A percentile compares a stretch with the other conserved stretches of the same genome.
phyloP scores from a whole-genome alignment of 2,113 vertebrate species.

The Larimichthys polyactis region DNA sequence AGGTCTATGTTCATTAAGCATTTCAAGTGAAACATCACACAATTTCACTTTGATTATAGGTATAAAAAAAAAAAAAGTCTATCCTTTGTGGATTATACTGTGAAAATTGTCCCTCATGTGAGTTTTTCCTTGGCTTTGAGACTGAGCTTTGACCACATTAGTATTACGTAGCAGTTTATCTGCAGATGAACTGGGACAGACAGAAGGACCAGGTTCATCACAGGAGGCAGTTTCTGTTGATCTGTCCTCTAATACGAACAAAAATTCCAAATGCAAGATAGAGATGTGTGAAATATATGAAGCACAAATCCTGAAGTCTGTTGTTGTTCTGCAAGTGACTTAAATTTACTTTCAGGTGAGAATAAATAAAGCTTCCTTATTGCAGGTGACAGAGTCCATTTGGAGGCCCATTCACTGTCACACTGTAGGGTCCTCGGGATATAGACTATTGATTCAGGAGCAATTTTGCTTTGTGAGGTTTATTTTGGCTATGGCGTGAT shows the following conservation, averaged over 20 bases:
- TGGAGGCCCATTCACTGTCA: slow-evolving; percentile 18
- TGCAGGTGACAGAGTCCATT: slow-evolving; percentile 21
- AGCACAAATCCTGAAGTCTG: not conserved
- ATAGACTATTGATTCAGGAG: slow-evolving; percentile 26
- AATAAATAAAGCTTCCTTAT: slow-evolving; percentile 23
- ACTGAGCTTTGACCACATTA: not conserved
- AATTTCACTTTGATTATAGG: not conserved
- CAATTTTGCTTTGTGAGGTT: slow-evolving; percentile 1
- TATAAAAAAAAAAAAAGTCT: not conserved
- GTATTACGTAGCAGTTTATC: not conserved
- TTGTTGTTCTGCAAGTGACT: not conserved
- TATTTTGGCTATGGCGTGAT: not conserved
- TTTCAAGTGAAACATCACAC: slow-evolving; percentile 18
- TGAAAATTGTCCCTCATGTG: not conserved
- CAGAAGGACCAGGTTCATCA: not conserved
- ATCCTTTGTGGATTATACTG: not conserved
- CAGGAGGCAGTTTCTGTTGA: slow-evolving; percentile 21
- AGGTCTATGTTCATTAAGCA: slow-evolving; percentile 12
- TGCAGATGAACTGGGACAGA: slow-evolving; percentile 17
- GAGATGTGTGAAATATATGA: slow-evolving; percentile 5
- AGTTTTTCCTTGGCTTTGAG: not conserved
- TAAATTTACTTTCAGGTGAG: slow-evolving; percentile 32
- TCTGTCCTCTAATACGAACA: slow-evolving; percentile 33
- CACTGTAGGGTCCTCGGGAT: not conserved
- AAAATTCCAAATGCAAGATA: slow-evolving; percentile 11